phyloP scores from a whole-genome alignment of 2,888 invertebrate genomes.

The Chromoteleia sp. region DNA sequence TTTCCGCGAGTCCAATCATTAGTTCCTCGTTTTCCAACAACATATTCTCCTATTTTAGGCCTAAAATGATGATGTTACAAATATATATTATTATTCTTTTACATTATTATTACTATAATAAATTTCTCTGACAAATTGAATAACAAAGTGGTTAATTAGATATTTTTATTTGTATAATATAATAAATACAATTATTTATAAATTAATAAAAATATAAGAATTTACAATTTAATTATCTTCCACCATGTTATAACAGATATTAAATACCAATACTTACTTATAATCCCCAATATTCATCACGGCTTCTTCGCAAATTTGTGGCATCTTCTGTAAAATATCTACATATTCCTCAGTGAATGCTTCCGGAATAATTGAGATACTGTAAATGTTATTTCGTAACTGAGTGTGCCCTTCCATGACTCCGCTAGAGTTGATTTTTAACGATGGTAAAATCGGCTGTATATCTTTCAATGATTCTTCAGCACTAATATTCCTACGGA shows the following conservation, averaged over 20 bases:
- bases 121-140: too few relatives aligned
- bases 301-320: constrained; percentile 49
- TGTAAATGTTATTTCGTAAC: constrained; percentile 68
- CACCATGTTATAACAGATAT: too few relatives aligned
- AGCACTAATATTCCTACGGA: neutral
- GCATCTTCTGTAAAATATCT: constrained; percentile 65
- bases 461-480: neutral
- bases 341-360: constrained; percentile 26
- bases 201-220: constrained; percentile 7
- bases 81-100: too few relatives aligned
- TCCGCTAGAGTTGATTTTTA: constrained; percentile 52
- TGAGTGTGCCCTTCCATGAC: constrained; percentile 64
- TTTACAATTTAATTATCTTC: too few relatives aligned
- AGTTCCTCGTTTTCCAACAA: constrained; percentile 73
- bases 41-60: constrained; percentile 74
- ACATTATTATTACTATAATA: too few relatives aligned
- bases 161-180: too few relatives aligned
- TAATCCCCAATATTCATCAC: constrained; percentile 21
- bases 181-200: too few relatives aligned
- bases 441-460: neutral
- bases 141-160: too few relatives aligned
- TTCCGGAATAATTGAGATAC: constrained; percentile 66
- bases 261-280: constrained; percentile 68
- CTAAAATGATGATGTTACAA: constrained; percentile 52
- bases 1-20: constrained; percentile 79